Evolutionary conservation across 2,797 vertebrate species (phyloP).

Genomic region (Rachycentron canadum): DNA sequence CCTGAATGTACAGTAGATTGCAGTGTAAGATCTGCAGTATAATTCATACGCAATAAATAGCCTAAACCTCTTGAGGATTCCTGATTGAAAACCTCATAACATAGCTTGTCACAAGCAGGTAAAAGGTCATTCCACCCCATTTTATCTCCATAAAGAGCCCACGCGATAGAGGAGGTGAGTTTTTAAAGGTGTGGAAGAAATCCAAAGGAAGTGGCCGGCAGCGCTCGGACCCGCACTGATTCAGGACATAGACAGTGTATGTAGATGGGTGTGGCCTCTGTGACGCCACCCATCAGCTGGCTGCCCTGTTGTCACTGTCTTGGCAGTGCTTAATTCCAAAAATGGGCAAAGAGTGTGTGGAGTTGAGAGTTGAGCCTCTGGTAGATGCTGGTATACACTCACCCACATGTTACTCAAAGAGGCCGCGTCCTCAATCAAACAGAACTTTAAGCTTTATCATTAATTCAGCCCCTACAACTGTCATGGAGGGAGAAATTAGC

Average conservation of each 20-base stretch:
- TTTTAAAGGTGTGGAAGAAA: not conserved
- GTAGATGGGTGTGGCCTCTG: no score
- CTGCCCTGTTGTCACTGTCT: no score
- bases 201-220: not conserved
- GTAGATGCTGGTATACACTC: no score
- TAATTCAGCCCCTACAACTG: no score
- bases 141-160: not conserved
- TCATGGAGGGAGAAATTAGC: no score
- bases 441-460: no score
- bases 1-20: conserved; percentile 22
- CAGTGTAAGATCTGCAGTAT: not conserved
- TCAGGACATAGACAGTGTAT: not conserved
- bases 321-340: no score
- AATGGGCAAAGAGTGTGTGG: no score
- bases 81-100: not conserved
- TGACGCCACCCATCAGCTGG: no score
- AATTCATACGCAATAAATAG: conserved; percentile 12
- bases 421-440: no score
- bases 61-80: not conserved
- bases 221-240: conserved; percentile 12
- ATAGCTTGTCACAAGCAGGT: not conserved
- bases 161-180: not conserved
- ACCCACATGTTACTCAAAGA: no score
- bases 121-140: not conserved
- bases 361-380: no score